phyloP scores from a whole-genome alignment of 2,797 vertebrate species.

The Paratrypauchen microcephalus region DNA sequence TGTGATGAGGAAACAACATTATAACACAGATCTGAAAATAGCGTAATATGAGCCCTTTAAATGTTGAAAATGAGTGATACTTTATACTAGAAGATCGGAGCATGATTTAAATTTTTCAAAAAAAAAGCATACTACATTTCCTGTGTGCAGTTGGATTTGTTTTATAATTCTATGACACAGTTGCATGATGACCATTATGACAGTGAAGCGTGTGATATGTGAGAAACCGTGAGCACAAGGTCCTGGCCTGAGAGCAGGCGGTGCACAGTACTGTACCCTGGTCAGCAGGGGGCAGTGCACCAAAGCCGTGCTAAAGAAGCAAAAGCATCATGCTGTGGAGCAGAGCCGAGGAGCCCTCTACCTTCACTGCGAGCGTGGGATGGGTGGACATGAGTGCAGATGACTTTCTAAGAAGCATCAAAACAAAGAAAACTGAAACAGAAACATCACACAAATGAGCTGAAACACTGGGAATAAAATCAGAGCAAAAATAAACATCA shows the following conservation, averaged over 20 bases:
- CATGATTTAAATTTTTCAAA: neutral
- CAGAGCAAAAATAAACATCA: conserved; percentile 9
- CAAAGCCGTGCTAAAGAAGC: conserved; percentile 74
- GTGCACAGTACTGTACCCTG: conserved; percentile 77
- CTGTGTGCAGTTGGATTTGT: too few relatives aligned
- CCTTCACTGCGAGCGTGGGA: conserved; percentile 18
- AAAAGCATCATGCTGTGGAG: conserved; percentile 77
- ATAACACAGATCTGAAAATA: too few relatives aligned
- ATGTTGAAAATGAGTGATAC: too few relatives aligned
- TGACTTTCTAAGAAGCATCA: conserved; percentile 15
- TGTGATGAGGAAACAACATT: too few relatives aligned
- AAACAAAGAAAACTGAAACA: conserved; percentile 26
- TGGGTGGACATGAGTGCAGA: conserved; percentile 16
- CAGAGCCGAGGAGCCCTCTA: conserved; percentile 46
- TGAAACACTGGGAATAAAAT: conserved; percentile 23
- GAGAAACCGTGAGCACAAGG: neutral
- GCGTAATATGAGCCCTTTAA: too few relatives aligned
- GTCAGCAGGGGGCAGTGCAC: conserved; percentile 62
- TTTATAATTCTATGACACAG: neutral
- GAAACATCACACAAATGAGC: conserved; percentile 16
- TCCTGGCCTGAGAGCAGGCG: neutral
- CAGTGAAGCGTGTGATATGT: neutral
- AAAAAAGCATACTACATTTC: neutral
- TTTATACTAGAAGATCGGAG: neutral
- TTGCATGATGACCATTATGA: neutral